phyloP scores from a whole-genome alignment of 2,113 vertebrate species.

The Chaetodon auriga region DNA sequence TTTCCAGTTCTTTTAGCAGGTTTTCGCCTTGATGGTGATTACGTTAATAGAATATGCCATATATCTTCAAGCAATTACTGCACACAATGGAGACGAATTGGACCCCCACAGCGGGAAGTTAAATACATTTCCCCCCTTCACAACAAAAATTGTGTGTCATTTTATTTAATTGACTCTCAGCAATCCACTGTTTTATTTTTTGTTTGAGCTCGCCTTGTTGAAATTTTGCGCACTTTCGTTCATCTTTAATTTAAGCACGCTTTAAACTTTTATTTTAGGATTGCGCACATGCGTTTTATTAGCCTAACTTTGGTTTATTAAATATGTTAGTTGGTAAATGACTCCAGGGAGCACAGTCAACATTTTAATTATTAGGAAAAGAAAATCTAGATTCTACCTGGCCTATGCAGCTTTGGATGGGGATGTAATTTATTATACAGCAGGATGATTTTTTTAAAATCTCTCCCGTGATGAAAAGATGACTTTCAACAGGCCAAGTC shows the following conservation, averaged over 20 bases:
- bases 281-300: no score
- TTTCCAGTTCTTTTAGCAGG: slow-evolving; percentile 88
- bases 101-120: slow-evolving; percentile 90
- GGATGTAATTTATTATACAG: background rate
- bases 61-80: slow-evolving; percentile 94
- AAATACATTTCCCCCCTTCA: slow-evolving; percentile 86
- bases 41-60: slow-evolving; percentile 96
- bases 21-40: slow-evolving; percentile 91
- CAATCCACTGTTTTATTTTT: slow-evolving; percentile 12
- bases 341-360: background rate
- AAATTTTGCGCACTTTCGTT: background rate
- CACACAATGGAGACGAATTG: slow-evolving; percentile 86
- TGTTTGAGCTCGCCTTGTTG: background rate
- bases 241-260: background rate
- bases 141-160: slow-evolving; percentile 79
- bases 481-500: slow-evolving; percentile 10
- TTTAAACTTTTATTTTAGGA: background rate
- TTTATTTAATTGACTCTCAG: slow-evolving; percentile 62
- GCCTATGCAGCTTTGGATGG: background rate
- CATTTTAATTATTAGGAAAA: background rate
- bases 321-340: background rate
- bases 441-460: background rate
- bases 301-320: background rate
- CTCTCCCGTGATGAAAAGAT: background rate
- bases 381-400: background rate